phyloP scores from a whole-genome alignment of 2,888 invertebrate genomes.

The Strigamia transsilvanica region DNA sequence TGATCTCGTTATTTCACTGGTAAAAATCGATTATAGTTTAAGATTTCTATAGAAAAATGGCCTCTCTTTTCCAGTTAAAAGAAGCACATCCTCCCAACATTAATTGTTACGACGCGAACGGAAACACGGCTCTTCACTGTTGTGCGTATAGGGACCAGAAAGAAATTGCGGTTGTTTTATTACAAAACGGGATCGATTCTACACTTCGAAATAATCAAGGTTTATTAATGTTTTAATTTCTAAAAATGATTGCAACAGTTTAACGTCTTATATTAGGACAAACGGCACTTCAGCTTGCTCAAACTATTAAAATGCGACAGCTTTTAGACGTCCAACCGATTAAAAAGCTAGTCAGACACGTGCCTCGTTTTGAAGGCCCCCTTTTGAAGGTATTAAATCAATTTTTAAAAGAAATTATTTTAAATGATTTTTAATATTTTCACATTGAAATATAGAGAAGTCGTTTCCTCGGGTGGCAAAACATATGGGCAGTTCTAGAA shows the following conservation, averaged over 20 bases:
- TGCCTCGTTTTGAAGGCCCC: constrained; percentile 72
- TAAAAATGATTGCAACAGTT: neutral
- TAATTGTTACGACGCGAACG: constrained; percentile 72
- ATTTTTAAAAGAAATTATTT: neutral
- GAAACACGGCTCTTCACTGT: constrained; percentile 74
- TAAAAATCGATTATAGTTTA: neutral
- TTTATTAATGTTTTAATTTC: constrained; percentile 59
- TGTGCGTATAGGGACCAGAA: constrained; percentile 74
- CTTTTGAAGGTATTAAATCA: constrained; percentile 67
- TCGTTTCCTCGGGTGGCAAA: constrained; percentile 73
- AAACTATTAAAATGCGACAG: constrained; percentile 72
- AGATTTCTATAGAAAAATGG: neutral
- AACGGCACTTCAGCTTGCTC: constrained; percentile 71
- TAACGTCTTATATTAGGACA: constrained; percentile 66
- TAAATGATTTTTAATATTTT: constrained; percentile 52
- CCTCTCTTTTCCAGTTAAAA: constrained; percentile 67
- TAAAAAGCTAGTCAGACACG: constrained; percentile 70
- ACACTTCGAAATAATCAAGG: constrained; percentile 71
- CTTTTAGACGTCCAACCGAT: constrained; percentile 73
- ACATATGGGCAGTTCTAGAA: constrained; percentile 74
- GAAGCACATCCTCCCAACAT: constrained; percentile 70
- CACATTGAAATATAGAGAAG: constrained; percentile 65
- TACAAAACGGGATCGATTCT: constrained; percentile 74
- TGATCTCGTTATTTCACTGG: constrained; percentile 25
- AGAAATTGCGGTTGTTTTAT: constrained; percentile 71